Conservation (phyloP, 2,797 vertebrate species). For the Eidolon dupreanum region DNA sequence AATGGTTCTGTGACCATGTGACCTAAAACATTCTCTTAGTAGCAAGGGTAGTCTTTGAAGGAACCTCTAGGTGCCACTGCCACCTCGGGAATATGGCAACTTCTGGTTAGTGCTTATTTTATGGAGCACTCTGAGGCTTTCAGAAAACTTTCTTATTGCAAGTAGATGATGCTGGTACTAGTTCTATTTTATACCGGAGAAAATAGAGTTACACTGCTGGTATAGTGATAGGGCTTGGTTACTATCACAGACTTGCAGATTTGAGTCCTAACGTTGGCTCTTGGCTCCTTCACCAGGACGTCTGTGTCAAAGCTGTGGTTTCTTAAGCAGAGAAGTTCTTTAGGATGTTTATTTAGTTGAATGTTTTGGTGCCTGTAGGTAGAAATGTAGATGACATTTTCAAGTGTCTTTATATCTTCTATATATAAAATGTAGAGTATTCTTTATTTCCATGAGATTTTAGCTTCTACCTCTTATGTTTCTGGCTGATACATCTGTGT, state of each 20-base stretch:
- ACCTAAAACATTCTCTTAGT: background rate
- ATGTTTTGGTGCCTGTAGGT: background rate
- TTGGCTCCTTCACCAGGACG: background rate
- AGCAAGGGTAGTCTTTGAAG: constrained; percentile 1
- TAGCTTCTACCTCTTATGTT: background rate
- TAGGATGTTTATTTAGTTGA: constrained; percentile 19
- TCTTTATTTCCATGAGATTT: constrained; percentile 3
- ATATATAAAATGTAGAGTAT: background rate
- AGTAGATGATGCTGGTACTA: background rate
- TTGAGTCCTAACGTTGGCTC: background rate
- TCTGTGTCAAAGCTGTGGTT: background rate
- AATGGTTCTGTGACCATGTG: background rate
- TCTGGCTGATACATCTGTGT: background rate
- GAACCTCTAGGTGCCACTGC: background rate
- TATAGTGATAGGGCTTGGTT: background rate
- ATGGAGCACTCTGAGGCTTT: background rate
- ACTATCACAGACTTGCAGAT: background rate
- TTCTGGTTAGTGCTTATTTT: background rate
- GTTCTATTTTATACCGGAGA: background rate
- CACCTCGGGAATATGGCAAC: background rate
- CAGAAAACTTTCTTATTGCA: background rate
- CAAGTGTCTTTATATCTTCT: background rate
- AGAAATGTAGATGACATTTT: background rate
- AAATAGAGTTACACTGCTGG: background rate
- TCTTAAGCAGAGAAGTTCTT: background rate